Percentiles rank a stretch among this genome's conserved stretches.
These are phyloP conservation scores for Zingel zingel DNA, from an alignment of 2,113 vertebrate genomes.

Conservation along the genomic window DNA sequence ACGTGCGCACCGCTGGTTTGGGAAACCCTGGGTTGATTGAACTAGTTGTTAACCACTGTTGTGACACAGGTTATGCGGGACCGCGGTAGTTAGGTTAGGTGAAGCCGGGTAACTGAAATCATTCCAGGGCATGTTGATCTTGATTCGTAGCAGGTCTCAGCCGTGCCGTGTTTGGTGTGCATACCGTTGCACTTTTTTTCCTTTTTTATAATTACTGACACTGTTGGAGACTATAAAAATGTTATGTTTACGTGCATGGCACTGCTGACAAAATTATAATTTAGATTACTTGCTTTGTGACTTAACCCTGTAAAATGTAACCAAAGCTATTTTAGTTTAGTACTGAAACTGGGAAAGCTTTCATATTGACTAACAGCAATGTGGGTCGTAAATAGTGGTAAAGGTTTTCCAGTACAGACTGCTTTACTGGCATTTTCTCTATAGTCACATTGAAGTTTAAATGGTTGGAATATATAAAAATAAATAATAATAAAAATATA, in stretches of 20 bases:
- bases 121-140: no score
- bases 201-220: not conserved
- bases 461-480: constrained; percentile 1
- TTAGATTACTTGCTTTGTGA: constrained; percentile 26
- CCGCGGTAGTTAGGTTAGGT: no score
- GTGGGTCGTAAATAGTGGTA: not conserved
- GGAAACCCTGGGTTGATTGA: no score
- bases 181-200: not conserved
- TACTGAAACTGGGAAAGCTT: constrained; percentile 15
- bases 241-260: constrained; percentile 37
- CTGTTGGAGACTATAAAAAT: constrained; percentile 11
- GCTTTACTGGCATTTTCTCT: not conserved
- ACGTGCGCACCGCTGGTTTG: no score
- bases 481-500: no score
- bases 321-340: not conserved
- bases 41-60: no score
- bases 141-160: no score
- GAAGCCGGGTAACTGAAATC: no score
- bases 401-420: not conserved
- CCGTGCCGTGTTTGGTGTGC: constrained; percentile 1
- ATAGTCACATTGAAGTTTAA: not conserved
- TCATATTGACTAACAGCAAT: constrained; percentile 6
- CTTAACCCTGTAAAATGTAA: constrained; percentile 15
- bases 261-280: constrained; percentile 18
- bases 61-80: no score